phyloP scores from a whole-genome alignment of 2,113 vertebrate species.

The Aphelocoma coerulescens region DNA sequence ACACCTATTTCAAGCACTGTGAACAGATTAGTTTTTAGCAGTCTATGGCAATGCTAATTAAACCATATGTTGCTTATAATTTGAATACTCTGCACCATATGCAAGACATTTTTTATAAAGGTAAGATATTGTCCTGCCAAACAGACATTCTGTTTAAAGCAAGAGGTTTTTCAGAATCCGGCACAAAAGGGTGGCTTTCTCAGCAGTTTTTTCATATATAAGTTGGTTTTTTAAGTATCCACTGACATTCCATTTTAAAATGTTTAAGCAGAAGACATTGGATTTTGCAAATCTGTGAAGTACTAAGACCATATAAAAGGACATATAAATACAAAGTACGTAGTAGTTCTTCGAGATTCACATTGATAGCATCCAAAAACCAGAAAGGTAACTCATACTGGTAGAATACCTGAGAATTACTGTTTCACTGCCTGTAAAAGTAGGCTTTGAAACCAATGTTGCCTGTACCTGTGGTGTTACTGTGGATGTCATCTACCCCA shows the following conservation, averaged over 20 bases:
- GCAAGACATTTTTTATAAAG: not conserved
- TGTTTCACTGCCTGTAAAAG: rapidly evolving
- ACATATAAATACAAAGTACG: not conserved
- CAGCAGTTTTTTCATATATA: not conserved
- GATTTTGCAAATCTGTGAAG: not conserved
- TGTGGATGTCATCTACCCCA: not conserved
- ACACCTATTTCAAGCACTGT: not conserved
- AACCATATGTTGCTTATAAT: not conserved
- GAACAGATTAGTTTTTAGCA: not conserved
- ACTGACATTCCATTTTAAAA: not conserved
- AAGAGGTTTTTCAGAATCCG: not conserved
- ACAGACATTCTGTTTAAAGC: not conserved
- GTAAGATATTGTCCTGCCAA: not conserved
- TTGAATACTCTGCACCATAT: not conserved
- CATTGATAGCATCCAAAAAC: not conserved
- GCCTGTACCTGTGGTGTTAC: not conserved
- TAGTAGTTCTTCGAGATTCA: not conserved
- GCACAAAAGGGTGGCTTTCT: not conserved
- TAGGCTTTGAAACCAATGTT: not conserved
- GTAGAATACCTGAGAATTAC: not conserved
- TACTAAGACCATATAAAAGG: not conserved
- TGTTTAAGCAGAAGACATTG: not conserved
- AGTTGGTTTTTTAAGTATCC: not conserved
- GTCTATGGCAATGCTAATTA: not conserved
- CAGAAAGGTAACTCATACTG: not conserved